Evolutionary conservation across 2,888 invertebrate species (phyloP).

Genomic region (Danaus chrysippus): DNA sequence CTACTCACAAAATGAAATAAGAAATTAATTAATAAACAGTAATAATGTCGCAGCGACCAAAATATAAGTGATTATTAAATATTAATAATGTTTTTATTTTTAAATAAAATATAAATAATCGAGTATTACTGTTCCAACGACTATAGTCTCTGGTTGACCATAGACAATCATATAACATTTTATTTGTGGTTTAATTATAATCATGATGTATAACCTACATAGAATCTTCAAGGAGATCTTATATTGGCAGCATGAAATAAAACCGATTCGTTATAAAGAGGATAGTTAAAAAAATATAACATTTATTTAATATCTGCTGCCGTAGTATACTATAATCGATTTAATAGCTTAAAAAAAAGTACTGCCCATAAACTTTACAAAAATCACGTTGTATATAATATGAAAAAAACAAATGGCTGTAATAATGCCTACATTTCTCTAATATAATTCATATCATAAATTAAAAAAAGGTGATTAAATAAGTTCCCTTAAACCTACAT

Average conservation of each 20-base stretch:
- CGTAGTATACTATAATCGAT: neutral
- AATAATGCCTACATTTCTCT: conserved; percentile 59
- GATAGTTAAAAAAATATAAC: neutral
- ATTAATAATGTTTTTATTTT: conserved; percentile 63
- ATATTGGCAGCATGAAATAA: conserved; percentile 36
- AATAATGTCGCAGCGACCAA: conserved; percentile 64
- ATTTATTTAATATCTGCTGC: neutral
- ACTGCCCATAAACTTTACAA: conserved; percentile 2
- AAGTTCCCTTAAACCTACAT: conserved; percentile 41
- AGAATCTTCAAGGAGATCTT: conserved; percentile 63
- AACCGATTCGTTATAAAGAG: neutral
- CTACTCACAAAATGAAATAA: conserved; percentile 69
- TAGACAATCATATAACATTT: conserved; percentile 60
- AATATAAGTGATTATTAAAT: conserved; percentile 56
- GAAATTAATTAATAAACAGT: conserved; percentile 55
- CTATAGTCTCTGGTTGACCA: conserved; percentile 68
- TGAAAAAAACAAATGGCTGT: conserved; percentile 55
- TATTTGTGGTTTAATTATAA: conserved; percentile 52
- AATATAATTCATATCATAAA: conserved; percentile 51
- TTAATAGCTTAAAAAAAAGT: conserved; percentile 6
- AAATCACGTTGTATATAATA: conserved; percentile 42
- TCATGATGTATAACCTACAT: conserved; percentile 42
- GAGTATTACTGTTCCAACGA: conserved; percentile 77
- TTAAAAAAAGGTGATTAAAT: conserved; percentile 51
- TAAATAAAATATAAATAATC: conserved; percentile 77